Base-by-base conservation (phyloP, 2,888 invertebrate genomes). In the Microchrysa polita region DNA sequence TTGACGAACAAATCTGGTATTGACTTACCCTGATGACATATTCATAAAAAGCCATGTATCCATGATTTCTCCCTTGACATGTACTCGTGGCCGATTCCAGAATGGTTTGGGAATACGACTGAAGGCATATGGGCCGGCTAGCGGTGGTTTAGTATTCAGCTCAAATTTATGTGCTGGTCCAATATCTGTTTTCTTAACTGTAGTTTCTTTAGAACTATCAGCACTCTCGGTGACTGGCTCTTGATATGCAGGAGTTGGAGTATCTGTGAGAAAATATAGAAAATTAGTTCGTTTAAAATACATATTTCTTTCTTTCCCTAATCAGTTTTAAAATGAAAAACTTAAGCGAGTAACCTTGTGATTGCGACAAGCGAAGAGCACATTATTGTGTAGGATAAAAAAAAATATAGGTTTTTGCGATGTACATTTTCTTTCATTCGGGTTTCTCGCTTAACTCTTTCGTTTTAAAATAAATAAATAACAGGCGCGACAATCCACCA, bases 101-200 rank as follows among this genome's bases (percentile, higher is more conserved):
- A 92, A 91, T 42, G 94, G 93, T 77, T 91, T 88, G 44, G 95
- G 96, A 78, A 95, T 90, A 73, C 94, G 89, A 80, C 95, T 95
- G 87, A 95, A 96, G 73, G 95, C 95, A 83, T 94, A 96, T 40
- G 95, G 95, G 34, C 95, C 96, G 18, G 94, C 95, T 79, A 92
- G 86, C 14, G 95, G 94, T 14, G 94, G 92, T 77, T 94, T 87
- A 0, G 91, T 91, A 61, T 90, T 90, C 0, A 88, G 87, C 80
- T 90, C 90, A 55, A 87, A 83, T 76, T 81, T 78, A 72, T 84
- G 84, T 0, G 84, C 84, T 1, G 85, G 84, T 5, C 85, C 85
- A 75, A 85, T 83, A 74, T 85, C 85, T 0, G 85, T 85, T 75
- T 85, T 85, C 0, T 84, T 83, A 74, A 83, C 82, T 0, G 82